phyloP scores from a whole-genome alignment of 2,888 invertebrate species.

The Sphaerophoria taeniata region DNA sequence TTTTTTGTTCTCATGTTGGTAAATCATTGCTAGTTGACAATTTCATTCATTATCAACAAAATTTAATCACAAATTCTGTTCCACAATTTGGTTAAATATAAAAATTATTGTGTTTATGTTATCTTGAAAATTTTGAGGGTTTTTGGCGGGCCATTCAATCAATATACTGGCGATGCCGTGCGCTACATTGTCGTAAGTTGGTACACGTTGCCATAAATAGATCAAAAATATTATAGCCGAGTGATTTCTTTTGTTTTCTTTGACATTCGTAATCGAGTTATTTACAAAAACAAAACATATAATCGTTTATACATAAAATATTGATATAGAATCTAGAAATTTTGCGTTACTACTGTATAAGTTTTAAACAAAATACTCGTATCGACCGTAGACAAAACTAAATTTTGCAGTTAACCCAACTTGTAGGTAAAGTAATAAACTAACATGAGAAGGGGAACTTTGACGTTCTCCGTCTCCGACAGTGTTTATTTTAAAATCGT shows the following conservation, averaged over 20 bases:
- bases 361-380: slow-evolving; percentile 9
- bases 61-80: slow-evolving; percentile 25
- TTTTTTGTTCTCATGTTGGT: slow-evolving; percentile 45
- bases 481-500: slow-evolving; percentile 51
- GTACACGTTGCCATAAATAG: slow-evolving; percentile 68
- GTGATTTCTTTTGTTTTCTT: slow-evolving; percentile 62
- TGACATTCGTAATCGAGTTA: slow-evolving; percentile 54
- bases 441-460: too few species aligned
- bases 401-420: slow-evolving; percentile 22
- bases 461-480: too few species aligned
- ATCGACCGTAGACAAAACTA: slow-evolving; percentile 28
- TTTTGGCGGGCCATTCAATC: slow-evolving; percentile 83
- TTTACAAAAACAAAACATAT: slow-evolving; percentile 7
- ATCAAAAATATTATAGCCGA: slow-evolving; percentile 59
- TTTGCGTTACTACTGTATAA: slow-evolving; percentile 38
- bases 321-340: slow-evolving; percentile 58
- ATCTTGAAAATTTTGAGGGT: slow-evolving; percentile 80
- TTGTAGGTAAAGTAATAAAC: not conserved
- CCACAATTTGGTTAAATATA: slow-evolving; percentile 30
- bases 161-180: slow-evolving; percentile 83
- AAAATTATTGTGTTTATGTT: slow-evolving; percentile 66
- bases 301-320: slow-evolving; percentile 31
- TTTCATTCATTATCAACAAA: slow-evolving; percentile 37
- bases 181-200: slow-evolving; percentile 82
- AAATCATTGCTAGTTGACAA: slow-evolving; percentile 64